Base-by-base conservation (phyloP, 2,888 invertebrate species). In the Ochropacha duplaris region DNA sequence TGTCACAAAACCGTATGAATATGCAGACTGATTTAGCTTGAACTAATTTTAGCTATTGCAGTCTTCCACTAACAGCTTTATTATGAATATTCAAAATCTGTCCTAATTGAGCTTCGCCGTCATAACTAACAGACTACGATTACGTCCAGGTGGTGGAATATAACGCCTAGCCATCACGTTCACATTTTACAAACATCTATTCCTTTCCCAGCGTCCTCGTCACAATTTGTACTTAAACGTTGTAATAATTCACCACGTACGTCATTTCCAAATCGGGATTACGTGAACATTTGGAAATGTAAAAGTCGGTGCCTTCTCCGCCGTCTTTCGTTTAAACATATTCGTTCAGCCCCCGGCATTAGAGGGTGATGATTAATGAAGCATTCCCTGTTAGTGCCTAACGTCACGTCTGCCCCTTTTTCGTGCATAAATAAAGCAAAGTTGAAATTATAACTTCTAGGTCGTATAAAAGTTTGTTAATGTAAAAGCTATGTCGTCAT, bases 331-430 rank as follows among this genome's bases (percentile, higher is more conserved):
- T 76, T 83, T 84, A 83, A 87, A 86, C 86, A 88, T 87, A 87
- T 89, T 87, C 85, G 85, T 87, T 85, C 81, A 79, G 79, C 83
- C 81, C 78, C 74, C 69, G 78, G 84, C 81, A 81, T 87, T 87
- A 84, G 74, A 77, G 84, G 85, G 82, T 72, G 82, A 86, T 92
- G 91, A 92, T 90, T 89, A 88, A 92, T 91, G 89, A 84, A 87
- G 69, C 84, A 72, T 78, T 76, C 74, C 83, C 74, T 59, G 55
- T 75, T 76, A 76, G 70, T 74, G 72, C 74, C 72, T 72, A 68
- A 65, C 72, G 72, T 72, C 65, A 58, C 72, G 75, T 75, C 79
- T 74, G 72, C 77, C 81, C 80, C 81, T 78, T 78, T 79, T 74
- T 79, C 71, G 75, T 79, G 72, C 76, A 80, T 85, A 86, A 85